Conservation (phyloP, 1,140 invertebrate genomes). For the Achroia grisella region DNA sequence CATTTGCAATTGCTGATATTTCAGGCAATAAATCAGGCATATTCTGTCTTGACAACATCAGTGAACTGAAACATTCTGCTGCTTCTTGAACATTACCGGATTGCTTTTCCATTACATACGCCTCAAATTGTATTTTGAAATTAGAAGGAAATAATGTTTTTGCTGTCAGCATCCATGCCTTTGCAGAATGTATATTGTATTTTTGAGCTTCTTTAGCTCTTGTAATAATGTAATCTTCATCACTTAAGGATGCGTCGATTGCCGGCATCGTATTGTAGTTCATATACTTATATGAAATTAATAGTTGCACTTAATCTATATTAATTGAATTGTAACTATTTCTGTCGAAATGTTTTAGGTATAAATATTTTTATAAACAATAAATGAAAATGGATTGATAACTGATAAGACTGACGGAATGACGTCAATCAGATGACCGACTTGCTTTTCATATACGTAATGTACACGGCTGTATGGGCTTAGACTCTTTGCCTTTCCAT, state of each 20-base stretch:
- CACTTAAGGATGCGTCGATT: constrained; percentile 45
- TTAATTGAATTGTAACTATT: too few relatives aligned
- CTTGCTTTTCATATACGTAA: too few relatives aligned
- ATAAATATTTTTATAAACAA: too few relatives aligned
- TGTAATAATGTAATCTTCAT: constrained; percentile 87
- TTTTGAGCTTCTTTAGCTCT: constrained; percentile 82
- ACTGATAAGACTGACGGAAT: too few relatives aligned
- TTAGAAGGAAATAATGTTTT: constrained; percentile 90
- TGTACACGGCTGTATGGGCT: too few relatives aligned
- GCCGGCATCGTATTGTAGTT: constrained; percentile 36
- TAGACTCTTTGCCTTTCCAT: too few relatives aligned
- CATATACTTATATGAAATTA: constrained; percentile 6
- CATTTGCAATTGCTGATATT: constrained; percentile 84
- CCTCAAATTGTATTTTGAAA: constrained; percentile 90
- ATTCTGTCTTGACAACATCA: constrained; percentile 62
- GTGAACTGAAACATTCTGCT: constrained; percentile 85
- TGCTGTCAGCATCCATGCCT: constrained; percentile 93
- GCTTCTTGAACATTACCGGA: constrained; percentile 86
- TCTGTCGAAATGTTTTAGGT: too few relatives aligned
- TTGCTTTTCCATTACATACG: constrained; percentile 86
- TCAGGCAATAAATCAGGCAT: constrained; percentile 83
- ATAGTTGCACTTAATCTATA: too few relatives aligned
- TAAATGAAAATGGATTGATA: too few relatives aligned
- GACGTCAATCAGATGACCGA: too few relatives aligned
- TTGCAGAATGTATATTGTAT: constrained; percentile 83